Conservation (phyloP, 2,113 vertebrate genomes). For the Lophochroa leadbeateri region DNA sequence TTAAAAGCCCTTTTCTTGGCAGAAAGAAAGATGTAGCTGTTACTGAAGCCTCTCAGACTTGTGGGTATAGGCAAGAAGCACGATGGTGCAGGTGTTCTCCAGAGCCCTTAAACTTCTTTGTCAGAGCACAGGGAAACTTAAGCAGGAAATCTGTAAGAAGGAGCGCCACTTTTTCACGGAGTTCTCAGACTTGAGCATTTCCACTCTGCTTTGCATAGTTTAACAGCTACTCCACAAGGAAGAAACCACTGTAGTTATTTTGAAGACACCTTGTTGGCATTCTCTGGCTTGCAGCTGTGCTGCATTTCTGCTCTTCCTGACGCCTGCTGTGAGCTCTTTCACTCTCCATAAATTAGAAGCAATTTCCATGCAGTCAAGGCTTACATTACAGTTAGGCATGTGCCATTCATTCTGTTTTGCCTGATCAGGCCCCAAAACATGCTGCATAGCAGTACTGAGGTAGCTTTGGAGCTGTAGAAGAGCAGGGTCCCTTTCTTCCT, state of each 20-base stretch:
- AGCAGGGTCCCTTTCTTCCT: background rate
- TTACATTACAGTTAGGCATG: background rate
- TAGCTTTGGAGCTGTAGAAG: background rate
- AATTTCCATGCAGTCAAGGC: background rate
- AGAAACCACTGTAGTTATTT: background rate
- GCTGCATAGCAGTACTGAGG: background rate
- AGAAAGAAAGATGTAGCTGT: background rate
- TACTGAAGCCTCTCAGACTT: background rate
- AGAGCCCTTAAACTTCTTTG: background rate
- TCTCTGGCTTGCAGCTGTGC: background rate
- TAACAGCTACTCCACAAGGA: background rate
- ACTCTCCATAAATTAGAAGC: slow-evolving; percentile 20
- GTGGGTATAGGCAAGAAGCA: background rate
- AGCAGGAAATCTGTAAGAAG: background rate
- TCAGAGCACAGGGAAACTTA: background rate
- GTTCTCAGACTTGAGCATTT: background rate
- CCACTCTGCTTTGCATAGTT: background rate
- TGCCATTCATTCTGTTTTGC: background rate
- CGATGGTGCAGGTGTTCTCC: background rate
- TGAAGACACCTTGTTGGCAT: background rate
- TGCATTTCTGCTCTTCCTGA: background rate
- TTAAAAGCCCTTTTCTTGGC: background rate
- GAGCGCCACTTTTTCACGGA: background rate
- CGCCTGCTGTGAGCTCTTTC: background rate
- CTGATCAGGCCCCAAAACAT: background rate